Conservation (phyloP, 1,140 invertebrate species). For the Bombus confusus region DNA sequence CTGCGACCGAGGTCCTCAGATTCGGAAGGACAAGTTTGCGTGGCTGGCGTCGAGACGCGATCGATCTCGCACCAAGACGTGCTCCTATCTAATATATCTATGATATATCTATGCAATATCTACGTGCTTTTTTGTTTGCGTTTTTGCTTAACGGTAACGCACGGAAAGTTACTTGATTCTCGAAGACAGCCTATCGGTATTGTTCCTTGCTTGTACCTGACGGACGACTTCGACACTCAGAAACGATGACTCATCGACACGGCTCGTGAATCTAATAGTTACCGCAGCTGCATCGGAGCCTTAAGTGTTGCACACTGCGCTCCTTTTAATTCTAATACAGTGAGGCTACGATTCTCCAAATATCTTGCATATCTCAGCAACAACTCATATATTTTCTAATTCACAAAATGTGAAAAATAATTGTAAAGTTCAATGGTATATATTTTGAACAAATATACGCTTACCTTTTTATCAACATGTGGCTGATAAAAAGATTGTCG, state of each 20-base stretch:
- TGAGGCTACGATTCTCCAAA: too few relatives aligned
- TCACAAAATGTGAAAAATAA: too few relatives aligned
- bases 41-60: slow-evolving; percentile 43
- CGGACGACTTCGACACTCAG: neutral
- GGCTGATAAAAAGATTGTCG: slow-evolving; percentile 4
- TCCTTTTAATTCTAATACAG: neutral
- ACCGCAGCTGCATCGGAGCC: slow-evolving; percentile 25
- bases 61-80: slow-evolving; percentile 32
- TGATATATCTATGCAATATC: too few relatives aligned
- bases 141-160: neutral
- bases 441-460: neutral
- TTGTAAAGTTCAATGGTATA: neutral
- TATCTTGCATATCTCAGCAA: too few relatives aligned
- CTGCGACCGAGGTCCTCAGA: slow-evolving; percentile 1
- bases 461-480: neutral
- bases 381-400: too few relatives aligned
- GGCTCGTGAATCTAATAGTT: slow-evolving; percentile 34
- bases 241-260: slow-evolving; percentile 39
- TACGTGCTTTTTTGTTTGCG: neutral
- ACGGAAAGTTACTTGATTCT: too few relatives aligned
- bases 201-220: neutral
- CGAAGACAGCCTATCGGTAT: neutral
- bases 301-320: slow-evolving; percentile 5
- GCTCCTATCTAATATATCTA: too few relatives aligned
- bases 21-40: slow-evolving; percentile 36